Evolutionary conservation across 2,113 vertebrate species (phyloP).

Genomic region (Halcyon malimbica): DNA sequence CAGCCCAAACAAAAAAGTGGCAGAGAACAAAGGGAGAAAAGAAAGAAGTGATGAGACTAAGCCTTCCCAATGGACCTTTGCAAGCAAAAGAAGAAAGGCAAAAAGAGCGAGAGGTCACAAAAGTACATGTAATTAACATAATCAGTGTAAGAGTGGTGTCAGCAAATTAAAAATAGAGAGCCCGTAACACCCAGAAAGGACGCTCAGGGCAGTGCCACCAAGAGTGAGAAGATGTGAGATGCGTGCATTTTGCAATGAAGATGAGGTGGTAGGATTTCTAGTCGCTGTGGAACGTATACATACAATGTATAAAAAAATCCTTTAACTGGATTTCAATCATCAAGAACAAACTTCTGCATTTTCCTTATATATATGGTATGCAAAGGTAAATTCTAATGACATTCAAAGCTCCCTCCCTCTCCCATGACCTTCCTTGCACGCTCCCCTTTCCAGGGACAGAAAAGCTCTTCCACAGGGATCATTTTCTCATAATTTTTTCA

Average conservation of each 20-base stretch:
- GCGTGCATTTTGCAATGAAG: not conserved
- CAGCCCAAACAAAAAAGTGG: not conserved
- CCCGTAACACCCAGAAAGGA: not conserved
- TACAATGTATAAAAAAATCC: not conserved
- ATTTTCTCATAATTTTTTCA: not conserved
- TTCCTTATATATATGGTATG: not conserved
- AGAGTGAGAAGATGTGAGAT: not conserved
- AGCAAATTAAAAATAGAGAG: constrained; percentile 64
- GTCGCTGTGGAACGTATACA: not conserved
- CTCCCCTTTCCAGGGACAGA: not conserved
- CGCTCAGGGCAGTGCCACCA: not conserved
- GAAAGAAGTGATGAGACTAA: constrained; percentile 56
- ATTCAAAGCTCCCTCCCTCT: not conserved
- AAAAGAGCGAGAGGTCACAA: not conserved
- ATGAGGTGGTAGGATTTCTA: not conserved
- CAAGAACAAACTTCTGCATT: not conserved
- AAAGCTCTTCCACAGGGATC: not conserved
- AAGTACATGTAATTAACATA: constrained; percentile 59
- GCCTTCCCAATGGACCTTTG: constrained; percentile 9
- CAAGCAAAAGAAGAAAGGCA: constrained; percentile 49
- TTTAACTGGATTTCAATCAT: not conserved
- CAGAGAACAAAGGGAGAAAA: constrained; percentile 21
- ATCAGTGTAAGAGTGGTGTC: constrained; percentile 47
- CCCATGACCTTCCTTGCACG: not conserved
- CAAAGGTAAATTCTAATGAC: not conserved